A percentile compares a stretch with the other conserved stretches of the same genome.
phyloP scores from a whole-genome alignment of 2,888 invertebrate species.

The Tiliacea aurago region DNA sequence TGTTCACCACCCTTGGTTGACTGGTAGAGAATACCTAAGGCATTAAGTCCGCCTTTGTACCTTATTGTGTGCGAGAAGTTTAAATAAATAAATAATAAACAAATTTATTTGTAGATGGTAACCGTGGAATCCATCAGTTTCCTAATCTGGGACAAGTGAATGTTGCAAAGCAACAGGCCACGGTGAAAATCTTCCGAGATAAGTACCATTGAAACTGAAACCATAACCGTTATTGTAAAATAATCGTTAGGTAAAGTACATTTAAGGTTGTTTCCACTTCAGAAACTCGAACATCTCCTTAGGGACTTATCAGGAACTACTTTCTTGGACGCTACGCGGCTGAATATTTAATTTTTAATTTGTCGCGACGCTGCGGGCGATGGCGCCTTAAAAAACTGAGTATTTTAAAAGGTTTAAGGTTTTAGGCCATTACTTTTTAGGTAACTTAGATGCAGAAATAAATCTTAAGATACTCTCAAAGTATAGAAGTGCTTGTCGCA shows the following conservation, averaged over 20 bases:
- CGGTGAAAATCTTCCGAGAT: background rate
- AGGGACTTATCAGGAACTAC: slow-evolving; percentile 38
- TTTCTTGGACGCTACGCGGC: slow-evolving; percentile 39
- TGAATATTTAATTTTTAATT: slow-evolving; percentile 61
- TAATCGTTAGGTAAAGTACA: background rate
- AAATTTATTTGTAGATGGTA: too few relatives aligned
- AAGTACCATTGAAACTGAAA: background rate
- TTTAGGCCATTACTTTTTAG: background rate
- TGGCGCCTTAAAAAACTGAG: background rate
- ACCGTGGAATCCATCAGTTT: background rate
- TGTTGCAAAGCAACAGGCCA: background rate
- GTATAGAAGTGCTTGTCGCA: too few relatives aligned
- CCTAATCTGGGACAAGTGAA: background rate
- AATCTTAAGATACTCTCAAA: background rate
- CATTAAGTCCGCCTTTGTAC: too few relatives aligned
- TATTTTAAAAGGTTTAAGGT: background rate
- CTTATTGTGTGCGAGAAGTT: too few relatives aligned
- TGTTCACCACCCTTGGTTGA: too few relatives aligned
- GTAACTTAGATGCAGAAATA: too few relatives aligned
- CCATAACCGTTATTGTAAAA: background rate
- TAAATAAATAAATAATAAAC: too few relatives aligned
- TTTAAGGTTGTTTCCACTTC: background rate
- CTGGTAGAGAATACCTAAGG: too few relatives aligned
- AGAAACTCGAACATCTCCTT: slow-evolving; percentile 17
- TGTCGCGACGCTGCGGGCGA: slow-evolving; percentile 16